Base-by-base conservation (phyloP, 2,797 vertebrate species). In the Paramormyrops hopkinsi region DNA sequence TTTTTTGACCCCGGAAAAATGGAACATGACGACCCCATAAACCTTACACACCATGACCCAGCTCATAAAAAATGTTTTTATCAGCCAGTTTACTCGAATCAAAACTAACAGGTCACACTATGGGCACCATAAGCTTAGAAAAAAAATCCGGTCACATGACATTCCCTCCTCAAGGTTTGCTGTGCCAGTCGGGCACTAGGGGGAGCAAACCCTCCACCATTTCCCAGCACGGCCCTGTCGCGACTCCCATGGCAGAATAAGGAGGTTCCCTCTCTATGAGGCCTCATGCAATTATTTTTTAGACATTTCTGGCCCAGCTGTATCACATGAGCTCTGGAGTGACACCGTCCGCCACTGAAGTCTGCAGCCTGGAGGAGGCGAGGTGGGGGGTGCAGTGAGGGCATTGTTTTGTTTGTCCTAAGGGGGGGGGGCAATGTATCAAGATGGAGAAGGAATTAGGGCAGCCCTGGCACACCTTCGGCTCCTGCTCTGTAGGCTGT, bases 281-380 rank as follows among this genome's bases (percentile, higher is more conserved):
- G 90, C 88, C 92, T 90, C 51, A 33, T 25, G 51, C 11, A 54
- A 86, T 33, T 56, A 33, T 87, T 88, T 88, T 88, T 88, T 54
- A 91, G 86, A 44, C 86, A 89, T 91, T 92, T 92, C 89, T 92
- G 90, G 90, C 90, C 89, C 86, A 54, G 79, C 79, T 48, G 41
- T 1, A 33, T 62, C 85, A 90, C 89, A 88, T 46, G 89, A 41
- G 69, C 69, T 41, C 90, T 89, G 90, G 87, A 92, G 90, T 50
- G 69, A 90, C 86, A 88, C 89, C 89, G 91, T 90, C 91, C 62
- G 62, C 89, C 89, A 82, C 89, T 91, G 89, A 92, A 88, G 41
- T 6, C 9, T 79, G 41, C 51, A 88, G 53, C 8, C 7, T 69
- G 41, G 56, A 87, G 88, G 82, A 90, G 88, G 53, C 19, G 84